These are phyloP conservation scores for Beroe ovata DNA, from an alignment of 37 sponge, comb jelly and placozoan genomes.

Conservation along the genomic window DNA sequence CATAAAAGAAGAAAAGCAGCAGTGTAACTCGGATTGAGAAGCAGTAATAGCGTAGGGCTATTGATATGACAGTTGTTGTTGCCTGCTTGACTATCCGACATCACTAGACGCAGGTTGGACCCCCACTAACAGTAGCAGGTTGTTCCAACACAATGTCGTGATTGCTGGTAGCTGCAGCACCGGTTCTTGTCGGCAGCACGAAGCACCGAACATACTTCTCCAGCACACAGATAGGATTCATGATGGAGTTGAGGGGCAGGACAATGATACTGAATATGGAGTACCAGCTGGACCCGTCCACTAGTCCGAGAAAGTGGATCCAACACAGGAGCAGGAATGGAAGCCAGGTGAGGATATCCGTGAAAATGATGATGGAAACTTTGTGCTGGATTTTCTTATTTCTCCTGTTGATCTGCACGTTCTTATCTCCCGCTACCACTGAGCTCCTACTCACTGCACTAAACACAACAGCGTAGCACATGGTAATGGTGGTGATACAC, in stretches of 20 bases:
- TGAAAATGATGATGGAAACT: not conserved
- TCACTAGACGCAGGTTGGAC: no score
- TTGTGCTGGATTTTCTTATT: slow-evolving; percentile 1
- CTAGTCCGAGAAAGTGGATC: not conserved
- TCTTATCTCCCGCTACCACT: not conserved
- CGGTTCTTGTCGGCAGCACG: not conserved
- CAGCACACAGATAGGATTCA: slow-evolving; percentile 6
- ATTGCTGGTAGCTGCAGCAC: not conserved
- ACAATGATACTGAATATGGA: slow-evolving; percentile 3
- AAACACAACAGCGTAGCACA: not conserved
- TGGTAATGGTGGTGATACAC: not conserved
- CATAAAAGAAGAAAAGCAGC: no score
- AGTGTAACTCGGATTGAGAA: no score
- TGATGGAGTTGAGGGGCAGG: slow-evolving; percentile 15
- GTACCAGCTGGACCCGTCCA: slow-evolving; percentile 12
- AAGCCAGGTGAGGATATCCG: slow-evolving; percentile 12
- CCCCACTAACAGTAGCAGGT: no score
- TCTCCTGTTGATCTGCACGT: not conserved
- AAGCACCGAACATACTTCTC: not conserved
- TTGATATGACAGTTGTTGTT: no score
- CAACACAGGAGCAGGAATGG: not conserved
- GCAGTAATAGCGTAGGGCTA: no score
- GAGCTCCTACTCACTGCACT: not conserved
- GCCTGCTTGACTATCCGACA: no score
- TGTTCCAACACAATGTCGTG: no score